Base-by-base conservation (phyloP, 2,797 vertebrate species). In the Sebastes minor region DNA sequence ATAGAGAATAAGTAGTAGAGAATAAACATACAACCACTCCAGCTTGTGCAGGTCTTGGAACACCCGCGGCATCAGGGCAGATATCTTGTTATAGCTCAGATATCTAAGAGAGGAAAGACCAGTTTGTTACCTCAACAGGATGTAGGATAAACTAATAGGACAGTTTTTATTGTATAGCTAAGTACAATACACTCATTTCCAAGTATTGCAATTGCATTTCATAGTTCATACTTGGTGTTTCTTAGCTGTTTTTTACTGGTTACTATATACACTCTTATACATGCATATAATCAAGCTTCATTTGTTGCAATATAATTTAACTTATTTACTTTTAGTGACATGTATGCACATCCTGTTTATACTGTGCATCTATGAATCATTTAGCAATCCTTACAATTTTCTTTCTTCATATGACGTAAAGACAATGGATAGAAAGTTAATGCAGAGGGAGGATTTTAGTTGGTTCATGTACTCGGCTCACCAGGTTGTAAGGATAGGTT, bases 21-120 rank as follows among this genome's bases (percentile, higher is more conserved):
- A 81, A 53, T 11, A 68, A 53, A 90, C 82, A 56, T 97, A 99
- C 98, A 99, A 93, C 98, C 98, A 99, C 94, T 99, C 97, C 63
- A 99, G 95, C 79, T 94, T 97, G 86, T 97, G 96, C 56, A 99
- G 96, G 80, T 98, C 98, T 90, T 94, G 95, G 93, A 99, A 99
- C 56, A 98, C 96, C 22, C 96, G 95, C 0, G 98, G 97, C 88
- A 96, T 96, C 88, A 99, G 93, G 81, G 85, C 92, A 0, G 94
- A 95, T 89, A 99, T 98, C 86, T 92, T 96, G 93, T 99, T 99
- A 87, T 97, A 92, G 90, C 97, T 99, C 84, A 99, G 94, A 89
- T 99, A 99, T 80, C 98, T 99, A 18, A 67, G 25, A 56, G 25
- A 74, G 55, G 2, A 74, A 4, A 78, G 0, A 78, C 1, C 14